Evolutionary conservation across 2,797 vertebrate species (phyloP).

Genomic region (Labeo calbasu): DNA sequence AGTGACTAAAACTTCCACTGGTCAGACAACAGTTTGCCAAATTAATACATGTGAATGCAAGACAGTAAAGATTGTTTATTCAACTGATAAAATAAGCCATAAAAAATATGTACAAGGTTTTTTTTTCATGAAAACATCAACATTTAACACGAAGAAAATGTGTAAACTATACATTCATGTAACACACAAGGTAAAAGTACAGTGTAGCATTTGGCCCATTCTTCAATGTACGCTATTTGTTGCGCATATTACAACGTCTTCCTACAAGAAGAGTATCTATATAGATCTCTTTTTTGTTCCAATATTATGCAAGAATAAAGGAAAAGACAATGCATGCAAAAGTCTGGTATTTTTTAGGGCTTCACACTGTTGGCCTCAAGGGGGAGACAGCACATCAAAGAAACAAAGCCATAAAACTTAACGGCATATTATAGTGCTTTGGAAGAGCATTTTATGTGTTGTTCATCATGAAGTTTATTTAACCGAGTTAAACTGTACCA

Average conservation of each 20-base stretch:
- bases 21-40: not conserved
- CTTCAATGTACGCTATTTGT: not conserved
- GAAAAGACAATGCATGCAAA: not conserved
- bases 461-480: not conserved
- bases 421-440: constrained; percentile 27
- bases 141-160: not conserved
- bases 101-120: constrained; percentile 37
- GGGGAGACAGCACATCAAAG: constrained; percentile 16
- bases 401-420: not conserved
- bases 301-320: not conserved
- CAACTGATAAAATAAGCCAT: constrained; percentile 24
- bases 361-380: constrained; percentile 16
- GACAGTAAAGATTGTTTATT: constrained; percentile 23
- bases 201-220: not conserved
- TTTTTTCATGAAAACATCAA: constrained; percentile 12
- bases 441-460: not conserved
- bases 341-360: not conserved
- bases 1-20: not conserved
- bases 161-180: constrained; percentile 18
- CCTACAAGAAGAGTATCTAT: not conserved
- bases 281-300: not conserved
- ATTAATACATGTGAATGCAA: not conserved
- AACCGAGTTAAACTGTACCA: not conserved
- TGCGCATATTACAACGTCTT: not conserved
- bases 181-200: not conserved